These are phyloP conservation scores for Leistus spinibarbis DNA, from an alignment of 2,888 invertebrate species.

Conservation along the genomic window DNA sequence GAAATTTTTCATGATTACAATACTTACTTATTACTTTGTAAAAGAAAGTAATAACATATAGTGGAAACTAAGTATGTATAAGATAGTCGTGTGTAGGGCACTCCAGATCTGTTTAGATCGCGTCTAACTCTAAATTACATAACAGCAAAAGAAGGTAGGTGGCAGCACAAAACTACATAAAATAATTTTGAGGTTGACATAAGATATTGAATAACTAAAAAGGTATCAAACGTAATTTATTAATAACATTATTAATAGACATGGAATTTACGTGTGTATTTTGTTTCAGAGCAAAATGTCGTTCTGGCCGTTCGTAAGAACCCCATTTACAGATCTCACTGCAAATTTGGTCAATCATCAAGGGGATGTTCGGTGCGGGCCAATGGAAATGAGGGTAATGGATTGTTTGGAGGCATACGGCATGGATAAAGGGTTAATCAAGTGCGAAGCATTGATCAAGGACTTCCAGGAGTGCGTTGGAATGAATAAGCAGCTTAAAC, in stretches of 20 bases:
- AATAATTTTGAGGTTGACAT: constrained; percentile 27
- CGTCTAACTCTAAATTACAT: neutral
- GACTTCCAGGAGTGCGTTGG: constrained; percentile 76
- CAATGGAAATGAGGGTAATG: constrained; percentile 71
- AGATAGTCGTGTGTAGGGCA: too few relatives aligned
- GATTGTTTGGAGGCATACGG: constrained; percentile 86
- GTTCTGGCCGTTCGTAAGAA: constrained; percentile 68
- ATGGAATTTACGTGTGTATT: too few relatives aligned
- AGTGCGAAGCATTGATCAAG: constrained; percentile 67
- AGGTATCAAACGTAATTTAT: neutral
- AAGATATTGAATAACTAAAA: constrained; percentile 26
- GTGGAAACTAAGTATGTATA: too few relatives aligned
- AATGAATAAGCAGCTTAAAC: constrained; percentile 64
- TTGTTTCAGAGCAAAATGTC: constrained; percentile 58
- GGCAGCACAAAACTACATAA: neutral
- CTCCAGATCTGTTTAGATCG: too few relatives aligned
- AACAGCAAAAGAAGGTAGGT: constrained; percentile 3
- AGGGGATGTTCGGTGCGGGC: constrained; percentile 67
- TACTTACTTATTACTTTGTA: too few relatives aligned
- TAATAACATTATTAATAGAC: too few relatives aligned
- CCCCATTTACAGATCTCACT: constrained; percentile 75
- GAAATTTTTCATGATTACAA: too few relatives aligned
- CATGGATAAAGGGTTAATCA: constrained; percentile 64
- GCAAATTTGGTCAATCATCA: constrained; percentile 70
- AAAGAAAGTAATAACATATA: too few relatives aligned